Evolutionary conservation across 2,888 invertebrate genomes (phyloP), one percentile per base, ranked within the genome.

Genomic region (Loripinus fragilis): DNA sequence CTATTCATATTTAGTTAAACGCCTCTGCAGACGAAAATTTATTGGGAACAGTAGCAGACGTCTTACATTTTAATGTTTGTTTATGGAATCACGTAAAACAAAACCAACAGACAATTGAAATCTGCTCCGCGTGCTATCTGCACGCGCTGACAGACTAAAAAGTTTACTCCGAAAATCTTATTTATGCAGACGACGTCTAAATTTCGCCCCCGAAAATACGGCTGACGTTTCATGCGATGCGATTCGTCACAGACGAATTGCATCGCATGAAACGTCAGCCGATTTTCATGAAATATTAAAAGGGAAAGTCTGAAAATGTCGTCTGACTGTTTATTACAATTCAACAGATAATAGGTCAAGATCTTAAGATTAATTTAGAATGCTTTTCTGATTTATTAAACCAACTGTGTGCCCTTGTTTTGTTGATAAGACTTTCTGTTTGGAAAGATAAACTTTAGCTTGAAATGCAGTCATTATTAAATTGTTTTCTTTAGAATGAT

Each of bases 301-400:
- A n/a, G n/a, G n/a, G n/a, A n/a, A n/a, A n/a, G n/a, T n/a, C n/a
- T n/a, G 5, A 8, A 38, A 38, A 38, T 38, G 38, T 38, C 38
- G 38, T 38, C 38, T 38, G 38, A n/a, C n/a, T 12, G 38, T 5
- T 8, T 38, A 8, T 25, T 28, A 5, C 5, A 52, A 23, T 23
- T 28, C 28, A 8, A 15, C 5, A 25, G 28, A 8, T 52, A 52
- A 52, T 8, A 15, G 5, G 52, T 15, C 8, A 33, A 33, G 28
- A 5, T 33, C 60, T 33, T 60, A 7, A 60, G 33, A 28, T 60
- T 33, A n/a, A 12, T n/a, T 17, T 15, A 3, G 60, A 60, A 33
- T 60, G 33, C 17, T 33, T 60, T 41, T 10, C 23, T 65, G 65
- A 65, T 65, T 65, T 65, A 65, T 65, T 65, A 65, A 65, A 65